Evolutionary conservation across 2,797 vertebrate species (phyloP).

Genomic region (Sebastes taczanowskii): DNA sequence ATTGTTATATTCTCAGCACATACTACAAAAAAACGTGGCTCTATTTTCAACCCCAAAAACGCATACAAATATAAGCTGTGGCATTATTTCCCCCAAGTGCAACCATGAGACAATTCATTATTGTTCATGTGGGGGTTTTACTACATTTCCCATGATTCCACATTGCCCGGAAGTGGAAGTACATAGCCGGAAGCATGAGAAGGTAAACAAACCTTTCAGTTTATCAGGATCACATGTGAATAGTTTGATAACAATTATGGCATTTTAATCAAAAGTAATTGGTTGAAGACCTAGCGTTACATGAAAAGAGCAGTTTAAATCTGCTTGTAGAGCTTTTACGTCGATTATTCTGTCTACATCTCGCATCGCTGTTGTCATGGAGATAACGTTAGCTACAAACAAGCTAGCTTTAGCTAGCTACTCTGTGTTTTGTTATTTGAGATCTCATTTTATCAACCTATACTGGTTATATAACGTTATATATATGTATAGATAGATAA

Average conservation of each 20-base stretch:
- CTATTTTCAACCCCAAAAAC: rapidly evolving
- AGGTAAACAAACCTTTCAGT: slow-evolving; percentile 64
- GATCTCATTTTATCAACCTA: neutral
- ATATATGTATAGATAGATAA: neutral
- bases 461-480: neutral
- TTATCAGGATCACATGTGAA: rapidly evolving
- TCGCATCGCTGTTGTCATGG: neutral
- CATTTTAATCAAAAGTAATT: rapidly evolving
- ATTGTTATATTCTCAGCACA: neutral
- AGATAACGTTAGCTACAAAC: neutral
- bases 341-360: neutral
- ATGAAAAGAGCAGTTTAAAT: neutral
- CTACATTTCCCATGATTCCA: slow-evolving; percentile 77
- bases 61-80: rapidly evolving
- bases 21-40: rapidly evolving
- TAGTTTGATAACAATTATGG: rapidly evolving
- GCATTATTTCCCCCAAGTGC: neutral
- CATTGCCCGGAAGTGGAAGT: slow-evolving; percentile 21
- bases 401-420: neutral
- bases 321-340: neutral
- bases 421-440: neutral
- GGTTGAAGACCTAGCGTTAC: rapidly evolving
- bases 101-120: neutral
- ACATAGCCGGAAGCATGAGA: slow-evolving; percentile 65
- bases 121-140: neutral